Evolutionary conservation across 2,888 invertebrate genomes (phyloP).

Genomic region (Litoditis marina): DNA sequence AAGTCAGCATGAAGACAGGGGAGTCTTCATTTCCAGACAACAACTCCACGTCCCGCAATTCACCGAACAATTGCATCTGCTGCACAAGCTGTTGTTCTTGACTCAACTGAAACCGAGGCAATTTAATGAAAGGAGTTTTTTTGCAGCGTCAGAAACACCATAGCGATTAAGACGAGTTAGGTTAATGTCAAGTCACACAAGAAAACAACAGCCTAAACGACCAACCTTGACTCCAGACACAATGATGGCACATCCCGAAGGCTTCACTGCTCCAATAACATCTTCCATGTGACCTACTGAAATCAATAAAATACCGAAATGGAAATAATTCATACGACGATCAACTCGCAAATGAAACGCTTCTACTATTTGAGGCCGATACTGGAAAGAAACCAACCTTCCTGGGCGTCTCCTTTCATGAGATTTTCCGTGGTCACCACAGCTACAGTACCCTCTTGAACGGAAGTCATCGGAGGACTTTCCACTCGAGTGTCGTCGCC

Average conservation of each 20-base stretch:
- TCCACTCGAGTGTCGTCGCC: neutral
- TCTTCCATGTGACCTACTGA: no score
- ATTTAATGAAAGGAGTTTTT: neutral
- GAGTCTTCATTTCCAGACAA: neutral
- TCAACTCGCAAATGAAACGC: neutral
- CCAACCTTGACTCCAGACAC: no score
- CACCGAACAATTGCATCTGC: neutral
- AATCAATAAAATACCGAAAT: no score
- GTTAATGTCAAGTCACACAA: no score
- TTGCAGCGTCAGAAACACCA: neutral
- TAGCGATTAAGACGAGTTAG: neutral
- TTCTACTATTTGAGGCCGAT: neutral
- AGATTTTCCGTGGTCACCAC: conserved; percentile 10
- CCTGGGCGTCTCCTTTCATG: neutral
- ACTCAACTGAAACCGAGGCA: neutral
- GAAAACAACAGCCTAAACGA: no score
- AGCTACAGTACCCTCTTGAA: conserved; percentile 5
- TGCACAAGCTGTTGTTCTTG: neutral
- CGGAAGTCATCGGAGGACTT: conserved; percentile 2
- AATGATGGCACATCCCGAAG: no score
- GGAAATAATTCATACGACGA: no score
- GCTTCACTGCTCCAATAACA: neutral
- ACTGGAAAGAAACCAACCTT: neutral
- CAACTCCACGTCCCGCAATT: neutral
- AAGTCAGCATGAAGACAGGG: neutral